phyloP scores from a whole-genome alignment of 2,797 vertebrate genomes.

The Lepidocolaptes lacrymiger region DNA sequence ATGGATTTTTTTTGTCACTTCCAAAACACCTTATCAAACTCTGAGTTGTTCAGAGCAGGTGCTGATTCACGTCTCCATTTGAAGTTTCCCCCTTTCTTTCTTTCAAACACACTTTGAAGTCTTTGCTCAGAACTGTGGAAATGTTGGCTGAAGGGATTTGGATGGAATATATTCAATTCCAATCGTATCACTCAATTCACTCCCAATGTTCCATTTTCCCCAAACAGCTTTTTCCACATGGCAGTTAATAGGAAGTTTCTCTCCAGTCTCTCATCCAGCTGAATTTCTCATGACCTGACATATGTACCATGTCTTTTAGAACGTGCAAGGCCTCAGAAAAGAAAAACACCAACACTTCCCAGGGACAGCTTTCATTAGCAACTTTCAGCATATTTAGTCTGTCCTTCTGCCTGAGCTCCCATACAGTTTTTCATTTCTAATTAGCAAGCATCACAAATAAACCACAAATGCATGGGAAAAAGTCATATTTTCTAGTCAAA shows the following conservation, averaged over 20 bases:
- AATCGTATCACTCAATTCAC: neutral
- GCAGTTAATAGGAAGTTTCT: conserved; percentile 17
- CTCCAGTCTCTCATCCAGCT: conserved; percentile 2
- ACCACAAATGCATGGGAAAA: neutral
- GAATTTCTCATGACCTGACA: conserved; percentile 24
- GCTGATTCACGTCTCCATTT: neutral
- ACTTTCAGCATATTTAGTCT: neutral
- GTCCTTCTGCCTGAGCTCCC: neutral
- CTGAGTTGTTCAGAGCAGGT: conserved; percentile 17
- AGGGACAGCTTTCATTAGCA: conserved; percentile 13
- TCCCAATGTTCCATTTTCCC: neutral
- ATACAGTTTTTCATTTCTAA: neutral
- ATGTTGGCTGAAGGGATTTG: neutral
- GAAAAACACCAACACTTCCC: neutral
- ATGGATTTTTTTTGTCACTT: neutral
- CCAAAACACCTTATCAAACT: conserved; percentile 8
- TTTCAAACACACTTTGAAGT: neutral
- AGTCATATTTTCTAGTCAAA: neutral
- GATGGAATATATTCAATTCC: conserved; percentile 6
- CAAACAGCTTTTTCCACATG: conserved; percentile 28
- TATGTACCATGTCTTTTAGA: neutral
- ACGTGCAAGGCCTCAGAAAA: neutral
- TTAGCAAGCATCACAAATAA: neutral
- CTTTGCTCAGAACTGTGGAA: neutral
- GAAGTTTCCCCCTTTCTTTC: neutral